Evolutionary conservation across 2,113 vertebrate species (phyloP).

Genomic region (Salvator merianae): DNA sequence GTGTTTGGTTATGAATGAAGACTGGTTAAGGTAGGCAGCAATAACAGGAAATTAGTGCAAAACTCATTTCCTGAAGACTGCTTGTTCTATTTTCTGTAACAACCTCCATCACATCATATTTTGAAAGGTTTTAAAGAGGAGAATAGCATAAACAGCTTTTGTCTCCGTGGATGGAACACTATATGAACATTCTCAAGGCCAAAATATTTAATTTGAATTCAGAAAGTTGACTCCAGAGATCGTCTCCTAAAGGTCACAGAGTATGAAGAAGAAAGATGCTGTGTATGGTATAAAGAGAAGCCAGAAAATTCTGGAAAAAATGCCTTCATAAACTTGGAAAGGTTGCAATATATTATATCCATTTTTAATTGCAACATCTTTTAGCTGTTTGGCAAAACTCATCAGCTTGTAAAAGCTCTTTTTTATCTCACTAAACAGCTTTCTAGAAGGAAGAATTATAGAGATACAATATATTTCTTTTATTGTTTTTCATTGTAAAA

Average conservation of each 20-base stretch:
- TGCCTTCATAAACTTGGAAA: background rate
- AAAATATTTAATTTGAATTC: background rate
- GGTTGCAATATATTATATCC: background rate
- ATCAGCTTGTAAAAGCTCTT: background rate
- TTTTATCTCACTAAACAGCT: background rate
- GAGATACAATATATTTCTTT: background rate
- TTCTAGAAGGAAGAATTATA: background rate
- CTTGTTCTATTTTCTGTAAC: background rate
- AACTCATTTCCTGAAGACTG: background rate
- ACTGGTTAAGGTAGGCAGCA: background rate
- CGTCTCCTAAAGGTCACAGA: background rate
- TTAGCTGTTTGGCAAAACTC: background rate
- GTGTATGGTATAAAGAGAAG: background rate
- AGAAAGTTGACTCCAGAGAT: background rate
- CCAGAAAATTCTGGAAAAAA: background rate
- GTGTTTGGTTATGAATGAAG: too few relatives aligned
- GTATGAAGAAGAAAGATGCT: background rate
- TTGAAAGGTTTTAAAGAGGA: background rate
- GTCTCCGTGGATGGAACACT: too few relatives aligned
- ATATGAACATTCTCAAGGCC: background rate
- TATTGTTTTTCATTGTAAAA: background rate
- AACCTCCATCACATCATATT: background rate
- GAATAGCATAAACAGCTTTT: background rate
- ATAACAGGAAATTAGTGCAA: background rate
- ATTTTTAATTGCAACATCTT: background rate